A percentile compares a stretch with the other conserved stretches of the same genome.
Conservation (phyloP, 2,113 vertebrate species). For the Nerophis ophidion region DNA sequence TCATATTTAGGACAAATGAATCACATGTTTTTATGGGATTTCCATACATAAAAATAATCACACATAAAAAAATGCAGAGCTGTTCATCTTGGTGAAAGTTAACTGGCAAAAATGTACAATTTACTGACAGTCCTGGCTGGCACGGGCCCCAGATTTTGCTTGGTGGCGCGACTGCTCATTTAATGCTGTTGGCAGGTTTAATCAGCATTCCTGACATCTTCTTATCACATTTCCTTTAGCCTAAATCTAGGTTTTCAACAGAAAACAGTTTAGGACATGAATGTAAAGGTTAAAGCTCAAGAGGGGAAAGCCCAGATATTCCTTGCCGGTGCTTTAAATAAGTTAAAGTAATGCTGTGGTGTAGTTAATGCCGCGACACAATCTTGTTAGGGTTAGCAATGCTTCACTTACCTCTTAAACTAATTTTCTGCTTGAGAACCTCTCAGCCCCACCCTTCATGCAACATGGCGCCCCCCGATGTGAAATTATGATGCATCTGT, state of each 20-base stretch:
- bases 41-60: too few relatives aligned
- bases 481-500: slow-evolving; percentile 62
- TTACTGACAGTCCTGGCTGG: too few relatives aligned
- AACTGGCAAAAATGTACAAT: too few relatives aligned
- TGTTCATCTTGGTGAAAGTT: too few relatives aligned
- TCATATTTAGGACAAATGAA: too few relatives aligned
- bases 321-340: neutral
- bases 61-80: too few relatives aligned
- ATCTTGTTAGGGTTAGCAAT: slow-evolving; percentile 45
- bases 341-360: slow-evolving; percentile 4
- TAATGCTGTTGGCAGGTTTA: too few relatives aligned
- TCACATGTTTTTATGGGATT: too few relatives aligned
- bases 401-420: slow-evolving; percentile 56
- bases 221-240: neutral
- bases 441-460: slow-evolving; percentile 13
- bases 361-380: slow-evolving; percentile 39
- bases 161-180: too few relatives aligned
- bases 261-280: neutral
- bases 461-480: slow-evolving; percentile 32
- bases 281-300: neutral
- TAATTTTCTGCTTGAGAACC: slow-evolving; percentile 57
- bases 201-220: neutral
- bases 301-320: neutral
- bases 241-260: neutral
- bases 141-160: too few relatives aligned